Evolutionary conservation across 1,140 invertebrate species (phyloP).

Genomic region (Achatina immaculata): DNA sequence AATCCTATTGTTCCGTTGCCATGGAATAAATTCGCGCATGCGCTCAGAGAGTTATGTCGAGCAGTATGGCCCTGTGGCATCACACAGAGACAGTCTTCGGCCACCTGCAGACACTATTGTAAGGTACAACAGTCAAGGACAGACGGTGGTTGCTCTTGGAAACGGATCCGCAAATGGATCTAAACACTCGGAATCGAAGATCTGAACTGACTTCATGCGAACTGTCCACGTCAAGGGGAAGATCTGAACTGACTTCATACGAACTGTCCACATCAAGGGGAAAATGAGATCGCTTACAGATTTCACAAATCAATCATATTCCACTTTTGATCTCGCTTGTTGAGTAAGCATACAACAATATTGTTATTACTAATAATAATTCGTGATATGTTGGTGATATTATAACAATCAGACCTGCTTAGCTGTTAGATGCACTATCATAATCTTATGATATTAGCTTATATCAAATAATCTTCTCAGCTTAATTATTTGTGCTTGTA

Average conservation of each 20-base stretch:
- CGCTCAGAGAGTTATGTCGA: conserved; percentile 72
- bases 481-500: no score
- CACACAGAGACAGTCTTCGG: conserved; percentile 58
- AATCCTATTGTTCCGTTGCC: conserved; percentile 73
- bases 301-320: no score
- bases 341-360: not conserved
- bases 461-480: no score
- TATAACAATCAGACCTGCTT: not conserved
- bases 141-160: conserved; percentile 63
- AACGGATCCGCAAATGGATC: conserved; percentile 58
- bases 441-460: not conserved
- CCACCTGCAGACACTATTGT: conserved; percentile 63
- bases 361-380: not conserved
- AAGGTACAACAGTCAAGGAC: conserved; percentile 66
- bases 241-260: no score
- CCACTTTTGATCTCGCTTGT: conserved; percentile 5
- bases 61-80: conserved; percentile 69
- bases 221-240: no score
- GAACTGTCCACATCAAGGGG: no score
- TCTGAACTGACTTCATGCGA: conserved; percentile 27
- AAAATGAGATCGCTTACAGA: no score
- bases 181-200: conserved; percentile 46
- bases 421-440: not conserved
- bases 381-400: conserved; percentile 13
- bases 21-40: conserved; percentile 70